Evolutionary conservation across 2,113 vertebrate genomes (phyloP).

Genomic region (Nesospiza acunhae): DNA sequence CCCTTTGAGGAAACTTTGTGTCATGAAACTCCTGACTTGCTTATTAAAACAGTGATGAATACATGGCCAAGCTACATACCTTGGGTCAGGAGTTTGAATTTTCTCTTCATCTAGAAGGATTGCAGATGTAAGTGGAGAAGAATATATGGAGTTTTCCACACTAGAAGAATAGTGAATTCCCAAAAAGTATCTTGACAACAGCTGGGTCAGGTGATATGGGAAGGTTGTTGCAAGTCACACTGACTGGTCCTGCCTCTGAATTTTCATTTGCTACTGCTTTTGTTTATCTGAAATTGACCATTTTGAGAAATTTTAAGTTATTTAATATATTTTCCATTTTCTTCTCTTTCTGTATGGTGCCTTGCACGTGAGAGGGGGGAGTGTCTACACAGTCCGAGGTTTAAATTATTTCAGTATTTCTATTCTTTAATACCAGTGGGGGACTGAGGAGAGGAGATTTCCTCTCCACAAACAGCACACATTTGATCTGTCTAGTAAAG

Average conservation of each 20-base stretch:
- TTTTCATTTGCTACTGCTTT: not conserved
- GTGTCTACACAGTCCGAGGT: rapidly evolving
- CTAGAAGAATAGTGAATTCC: not conserved
- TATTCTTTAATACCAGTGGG: not conserved
- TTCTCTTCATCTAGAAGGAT: not conserved
- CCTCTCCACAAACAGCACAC: not conserved
- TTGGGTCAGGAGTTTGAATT: not conserved
- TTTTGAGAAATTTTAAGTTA: not conserved
- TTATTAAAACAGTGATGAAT: not conserved
- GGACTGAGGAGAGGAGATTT: not conserved
- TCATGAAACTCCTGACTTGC: not conserved
- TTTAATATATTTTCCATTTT: not conserved
- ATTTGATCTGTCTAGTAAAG: not conserved
- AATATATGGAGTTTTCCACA: not conserved
- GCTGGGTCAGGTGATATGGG: not conserved
- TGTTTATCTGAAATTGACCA: not conserved
- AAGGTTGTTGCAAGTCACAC: not conserved
- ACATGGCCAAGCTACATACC: not conserved
- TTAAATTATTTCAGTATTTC: not conserved
- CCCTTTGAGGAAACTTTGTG: not conserved
- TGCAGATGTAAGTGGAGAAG: not conserved
- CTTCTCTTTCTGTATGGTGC: not conserved
- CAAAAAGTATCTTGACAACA: not conserved
- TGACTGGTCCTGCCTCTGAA: not conserved
- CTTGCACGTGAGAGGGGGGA: rapidly evolving